Conservation (phyloP, 2,888 invertebrate genomes). For the Drosophila tripunctata region DNA sequence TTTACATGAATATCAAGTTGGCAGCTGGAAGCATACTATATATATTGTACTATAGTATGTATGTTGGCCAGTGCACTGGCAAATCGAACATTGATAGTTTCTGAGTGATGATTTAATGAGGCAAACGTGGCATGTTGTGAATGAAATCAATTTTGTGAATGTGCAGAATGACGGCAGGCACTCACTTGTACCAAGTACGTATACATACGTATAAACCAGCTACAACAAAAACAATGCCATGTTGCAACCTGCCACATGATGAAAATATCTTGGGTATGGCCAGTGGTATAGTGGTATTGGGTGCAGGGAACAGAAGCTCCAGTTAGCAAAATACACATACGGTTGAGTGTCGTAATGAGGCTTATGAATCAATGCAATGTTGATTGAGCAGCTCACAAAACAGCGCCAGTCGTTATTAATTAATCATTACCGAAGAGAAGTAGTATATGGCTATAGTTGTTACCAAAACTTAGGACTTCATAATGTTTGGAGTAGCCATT, state of each 20-base stretch:
- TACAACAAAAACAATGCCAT: slow-evolving; percentile 30
- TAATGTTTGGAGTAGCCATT: neutral
- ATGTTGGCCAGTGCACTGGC: slow-evolving; percentile 43
- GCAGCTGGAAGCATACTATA: slow-evolving; percentile 32
- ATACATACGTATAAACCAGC: neutral
- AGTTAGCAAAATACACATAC: slow-evolving; percentile 31
- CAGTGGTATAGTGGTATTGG: slow-evolving; percentile 21
- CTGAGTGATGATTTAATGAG: slow-evolving; percentile 80
- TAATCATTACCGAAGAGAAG: slow-evolving; percentile 8
- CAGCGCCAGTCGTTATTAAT: slow-evolving; percentile 40
- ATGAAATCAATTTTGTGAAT: slow-evolving; percentile 80
- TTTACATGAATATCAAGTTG: slow-evolving; percentile 66
- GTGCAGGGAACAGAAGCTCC: slow-evolving; percentile 42
- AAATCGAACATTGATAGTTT: slow-evolving; percentile 77
- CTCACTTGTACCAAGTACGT: neutral
- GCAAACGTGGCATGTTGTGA: slow-evolving; percentile 80
- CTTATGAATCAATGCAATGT: slow-evolving; percentile 76
- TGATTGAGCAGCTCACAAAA: slow-evolving; percentile 59
- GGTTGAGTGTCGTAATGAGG: slow-evolving; percentile 70
- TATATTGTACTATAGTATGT: too few relatives aligned
- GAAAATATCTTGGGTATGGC: slow-evolving; percentile 53
- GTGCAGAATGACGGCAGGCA: slow-evolving; percentile 64
- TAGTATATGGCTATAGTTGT: neutral
- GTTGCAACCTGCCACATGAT: slow-evolving; percentile 38
- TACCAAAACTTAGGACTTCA: neutral